phyloP scores from a whole-genome alignment of 1,140 invertebrate genomes.

The Catajapyx aquilonaris region DNA sequence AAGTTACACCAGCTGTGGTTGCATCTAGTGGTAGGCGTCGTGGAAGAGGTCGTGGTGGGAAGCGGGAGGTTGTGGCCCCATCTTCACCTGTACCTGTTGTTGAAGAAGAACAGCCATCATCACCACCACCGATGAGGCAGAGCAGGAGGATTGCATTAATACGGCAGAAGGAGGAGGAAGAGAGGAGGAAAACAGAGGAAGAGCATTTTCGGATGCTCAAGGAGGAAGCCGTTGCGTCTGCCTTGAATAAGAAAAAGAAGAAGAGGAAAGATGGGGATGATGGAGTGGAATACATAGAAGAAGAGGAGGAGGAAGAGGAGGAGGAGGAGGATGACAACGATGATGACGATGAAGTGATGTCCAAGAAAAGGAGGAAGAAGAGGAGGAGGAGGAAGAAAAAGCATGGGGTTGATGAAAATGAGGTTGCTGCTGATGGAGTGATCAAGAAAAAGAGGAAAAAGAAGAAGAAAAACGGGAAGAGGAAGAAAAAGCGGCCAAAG shows the following conservation, averaged over 20 bases:
- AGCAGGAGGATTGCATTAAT: slow-evolving; percentile 62
- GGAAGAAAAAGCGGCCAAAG: slow-evolving; percentile 28
- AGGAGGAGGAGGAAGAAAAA: slow-evolving; percentile 21
- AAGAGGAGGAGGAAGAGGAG: slow-evolving; percentile 22
- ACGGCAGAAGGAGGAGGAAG: slow-evolving; percentile 52
- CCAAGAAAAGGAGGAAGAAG: slow-evolving; percentile 17
- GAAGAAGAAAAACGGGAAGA: slow-evolving; percentile 31
- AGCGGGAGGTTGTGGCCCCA: background rate
- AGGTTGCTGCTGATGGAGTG: slow-evolving; percentile 7
- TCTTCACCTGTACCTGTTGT: slow-evolving; percentile 1
- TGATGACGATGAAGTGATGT: slow-evolving; percentile 17
- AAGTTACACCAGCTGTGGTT: background rate
- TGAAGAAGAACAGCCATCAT: slow-evolving; percentile 1
- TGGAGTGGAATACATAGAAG: slow-evolving; percentile 5
- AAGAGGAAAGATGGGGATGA: slow-evolving; percentile 18
- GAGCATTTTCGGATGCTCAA: slow-evolving; percentile 15
- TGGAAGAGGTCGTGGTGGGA: background rate
- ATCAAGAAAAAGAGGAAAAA: slow-evolving; percentile 28
- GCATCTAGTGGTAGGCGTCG: background rate
- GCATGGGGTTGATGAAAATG: slow-evolving; percentile 5
- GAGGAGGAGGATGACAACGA: slow-evolving; percentile 22
- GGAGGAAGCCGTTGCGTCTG: slow-evolving; percentile 33
- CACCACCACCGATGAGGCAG: slow-evolving; percentile 34
- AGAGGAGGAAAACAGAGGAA: slow-evolving; percentile 39
- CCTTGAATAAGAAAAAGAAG: slow-evolving; percentile 35